Evolutionary conservation across 2,888 invertebrate species (phyloP), one percentile per base, ranked within the genome.

Genomic region (Hololepta plana): DNA sequence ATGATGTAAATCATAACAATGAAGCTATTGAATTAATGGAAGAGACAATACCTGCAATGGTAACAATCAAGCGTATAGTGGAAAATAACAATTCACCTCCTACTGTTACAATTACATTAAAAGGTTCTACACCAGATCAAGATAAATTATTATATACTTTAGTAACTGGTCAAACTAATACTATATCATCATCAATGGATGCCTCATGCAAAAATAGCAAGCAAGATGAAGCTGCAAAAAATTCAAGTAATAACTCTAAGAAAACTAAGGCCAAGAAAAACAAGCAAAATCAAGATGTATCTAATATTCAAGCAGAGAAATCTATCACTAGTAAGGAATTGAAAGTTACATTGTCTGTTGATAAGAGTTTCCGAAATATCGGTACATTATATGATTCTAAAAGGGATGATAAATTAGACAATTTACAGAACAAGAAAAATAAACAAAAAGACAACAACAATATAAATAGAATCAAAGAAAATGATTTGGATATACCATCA

Each of bases 91-190:
- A 56, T 35, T 60, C 65, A 1, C 71, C 73, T 37, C 74, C 77
- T 6, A 74, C 72, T 12, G 79, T 79, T 2, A 79, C 77, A 1
- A 77, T 80, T 24, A 77, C 77, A 1, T 57, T 77, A 15, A 73
- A 75, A 42, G 77, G 76, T 4, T 67, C 70, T 29, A 71, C 72
- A 1, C 73, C 73, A 2, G 72, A 72, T 32, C 70, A 75, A 44
- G 76, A 77, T 39, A 71, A 73, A 47, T 60, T 79, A 15, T 55
- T 79, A 2, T 79, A 75, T 42, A 76, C 74, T 2, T 59, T 79
- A 34, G 64, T 71, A 4, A 68, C 68, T 41, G 68, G 68, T 1
- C 63, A 66, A 35, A 57, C 59, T 32, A 53, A n/a, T n/a, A n/a
- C n/a, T n/a, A n/a, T n/a, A n/a, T n/a, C n/a, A n/a, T n/a, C n/a